Evolutionary conservation across 2,797 vertebrate genomes (phyloP), one percentile per base, ranked within the genome.

Genomic region (Vespertilio murinus): DNA sequence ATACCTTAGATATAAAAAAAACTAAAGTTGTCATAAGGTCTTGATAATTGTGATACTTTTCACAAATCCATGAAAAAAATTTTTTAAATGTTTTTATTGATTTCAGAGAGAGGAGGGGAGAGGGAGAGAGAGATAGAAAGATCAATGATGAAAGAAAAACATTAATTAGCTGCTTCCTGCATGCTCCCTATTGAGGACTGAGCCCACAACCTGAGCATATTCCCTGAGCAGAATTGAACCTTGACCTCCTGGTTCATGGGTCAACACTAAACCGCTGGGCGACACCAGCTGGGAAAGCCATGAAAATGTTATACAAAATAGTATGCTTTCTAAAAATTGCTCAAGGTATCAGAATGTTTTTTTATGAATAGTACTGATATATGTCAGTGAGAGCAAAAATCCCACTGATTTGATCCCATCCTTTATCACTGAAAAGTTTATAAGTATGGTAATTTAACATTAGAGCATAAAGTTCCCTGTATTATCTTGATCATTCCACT

Each of bases 371-470:
- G 20, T 70, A 13, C 7, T 49, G 45, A 70, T 80, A 8, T 74
- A 87, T 92, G 35, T 90, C 47, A 73, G 22, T 71, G 22, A 94
- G 65, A 11, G 54, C 30, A 90, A 90, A 87, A 80, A 38, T 54
- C 20, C 4, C 18, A 56, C 47, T 88, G 17, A 77, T 70, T 69
- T 94, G 64, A 59, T 77, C 30, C 8, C 11, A 71, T 64, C 35
- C 85, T 93, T 96, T 93, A 59, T 70, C 65, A 87, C 0, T 54
- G 35, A 80, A 90, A 92, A 65, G 40, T 30, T 88, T 78, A 35
- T 20, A 89, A 86, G 7, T 78, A 6, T 70, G 16, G 11, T 14
- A 10, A 84, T 90, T 88, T 77, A 95, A 59, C 18, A 54, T 4
- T 71, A 75, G 6, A 71, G 42, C 14, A 75, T 6, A 52, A 40